These are phyloP conservation scores for Eonycteris spelaea DNA, from an alignment of 2,113 vertebrate genomes.

Conservation along the genomic window DNA sequence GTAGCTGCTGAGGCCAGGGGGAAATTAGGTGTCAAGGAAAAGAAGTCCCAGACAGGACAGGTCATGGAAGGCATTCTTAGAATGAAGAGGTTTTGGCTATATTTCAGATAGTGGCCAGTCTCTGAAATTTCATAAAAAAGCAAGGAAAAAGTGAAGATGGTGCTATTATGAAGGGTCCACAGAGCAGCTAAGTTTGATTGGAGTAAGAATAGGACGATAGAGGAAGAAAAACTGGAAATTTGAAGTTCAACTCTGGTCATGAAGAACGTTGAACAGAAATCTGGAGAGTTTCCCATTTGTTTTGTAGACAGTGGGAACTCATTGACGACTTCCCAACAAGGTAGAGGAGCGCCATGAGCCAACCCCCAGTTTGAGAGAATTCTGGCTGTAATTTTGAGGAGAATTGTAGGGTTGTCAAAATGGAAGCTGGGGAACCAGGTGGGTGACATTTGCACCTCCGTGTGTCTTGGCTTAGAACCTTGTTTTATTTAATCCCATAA, in stretches of 20 bases:
- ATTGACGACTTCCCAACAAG: not conserved
- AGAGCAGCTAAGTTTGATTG: not conserved
- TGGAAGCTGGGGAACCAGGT: not conserved
- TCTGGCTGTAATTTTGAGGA: not conserved
- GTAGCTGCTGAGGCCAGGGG: rapidly evolving
- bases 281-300: not conserved
- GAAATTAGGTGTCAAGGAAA: not conserved
- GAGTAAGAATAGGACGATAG: not conserved
- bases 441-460: not conserved
- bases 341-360: not conserved
- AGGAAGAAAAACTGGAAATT: not conserved
- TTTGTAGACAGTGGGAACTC: not conserved
- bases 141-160: not conserved
- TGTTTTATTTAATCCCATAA: constrained; percentile 27
- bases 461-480: constrained; percentile 39
- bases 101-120: not conserved
- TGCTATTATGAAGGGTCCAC: not conserved
- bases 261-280: not conserved
- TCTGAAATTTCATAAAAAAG: not conserved
- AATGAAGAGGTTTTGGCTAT: not conserved
- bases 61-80: not conserved
- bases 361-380: not conserved
- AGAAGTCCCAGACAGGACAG: not conserved
- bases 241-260: not conserved
- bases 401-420: not conserved